Percentiles rank a stretch among this genome's conserved stretches.
Evolutionary conservation across 2,113 vertebrate genomes (phyloP).

Genomic region (Melanocharis versteri): DNA sequence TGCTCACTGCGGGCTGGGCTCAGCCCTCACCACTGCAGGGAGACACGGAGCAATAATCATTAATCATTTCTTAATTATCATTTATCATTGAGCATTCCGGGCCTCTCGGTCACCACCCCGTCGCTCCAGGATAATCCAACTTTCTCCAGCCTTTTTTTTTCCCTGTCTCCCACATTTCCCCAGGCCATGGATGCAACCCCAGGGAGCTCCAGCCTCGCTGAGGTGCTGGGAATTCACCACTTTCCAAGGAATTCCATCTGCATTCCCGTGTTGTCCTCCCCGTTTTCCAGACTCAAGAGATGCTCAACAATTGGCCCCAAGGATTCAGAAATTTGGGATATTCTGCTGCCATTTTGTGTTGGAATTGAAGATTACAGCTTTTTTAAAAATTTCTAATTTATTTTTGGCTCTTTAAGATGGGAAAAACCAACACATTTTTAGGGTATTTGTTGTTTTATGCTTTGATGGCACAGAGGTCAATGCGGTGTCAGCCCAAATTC

Average conservation of each 20-base stretch:
- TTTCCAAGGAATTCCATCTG: neutral
- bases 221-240: neutral
- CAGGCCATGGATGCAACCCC: neutral
- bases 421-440: rapidly evolving
- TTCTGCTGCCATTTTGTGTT: neutral
- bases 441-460: neutral
- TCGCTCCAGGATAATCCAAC: rapidly evolving
- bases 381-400: rapidly evolving
- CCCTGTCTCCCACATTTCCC: neutral
- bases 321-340: neutral
- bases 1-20: neutral
- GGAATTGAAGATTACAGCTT: neutral
- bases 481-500: rapidly evolving
- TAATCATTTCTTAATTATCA: neutral
- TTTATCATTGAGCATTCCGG: rapidly evolving
- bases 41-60: rapidly evolving
- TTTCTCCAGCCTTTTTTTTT: neutral
- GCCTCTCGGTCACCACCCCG: rapidly evolving
- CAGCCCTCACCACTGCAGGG: neutral
- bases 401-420: neutral
- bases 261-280: neutral
- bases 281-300: neutral
- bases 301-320: rapidly evolving
- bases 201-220: neutral
- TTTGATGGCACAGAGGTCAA: neutral